These are phyloP conservation scores for Melanostoma scalare DNA, from an alignment of 2,888 invertebrate species.

Conservation along the genomic window DNA sequence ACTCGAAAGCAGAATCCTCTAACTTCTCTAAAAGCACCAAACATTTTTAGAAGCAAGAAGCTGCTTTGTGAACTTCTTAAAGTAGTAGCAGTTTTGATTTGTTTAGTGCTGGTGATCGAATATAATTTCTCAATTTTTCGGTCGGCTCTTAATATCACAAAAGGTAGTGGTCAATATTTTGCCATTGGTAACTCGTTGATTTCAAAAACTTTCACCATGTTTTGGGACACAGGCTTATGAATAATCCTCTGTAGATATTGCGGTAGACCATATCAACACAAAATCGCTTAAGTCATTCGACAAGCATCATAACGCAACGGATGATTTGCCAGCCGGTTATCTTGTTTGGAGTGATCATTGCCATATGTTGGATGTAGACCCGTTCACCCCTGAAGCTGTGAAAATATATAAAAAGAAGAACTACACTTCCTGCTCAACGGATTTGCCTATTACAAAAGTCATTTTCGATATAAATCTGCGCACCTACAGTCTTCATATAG, in stretches of 20 bases:
- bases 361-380: slow-evolving; percentile 84
- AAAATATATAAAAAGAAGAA: slow-evolving; percentile 82
- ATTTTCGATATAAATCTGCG: slow-evolving; percentile 73
- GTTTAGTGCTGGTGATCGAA: neutral
- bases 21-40: neutral
- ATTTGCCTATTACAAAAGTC: slow-evolving; percentile 76
- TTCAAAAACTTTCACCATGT: neutral
- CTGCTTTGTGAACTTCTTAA: neutral
- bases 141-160: neutral
- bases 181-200: neutral
- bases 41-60: neutral
- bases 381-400: slow-evolving; percentile 83
- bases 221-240: neutral
- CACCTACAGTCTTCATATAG: slow-evolving; percentile 76
- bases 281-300: neutral
- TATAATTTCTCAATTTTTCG: neutral
- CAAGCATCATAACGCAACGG: neutral
- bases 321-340: slow-evolving; percentile 74
- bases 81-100: neutral
- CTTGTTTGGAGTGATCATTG: slow-evolving; percentile 84
- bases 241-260: neutral
- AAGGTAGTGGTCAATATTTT: neutral
- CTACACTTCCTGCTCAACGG: slow-evolving; percentile 82
- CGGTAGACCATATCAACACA: neutral
- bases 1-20: neutral